Conservation (phyloP, 2,113 vertebrate species). For the Colaptes auratus region DNA sequence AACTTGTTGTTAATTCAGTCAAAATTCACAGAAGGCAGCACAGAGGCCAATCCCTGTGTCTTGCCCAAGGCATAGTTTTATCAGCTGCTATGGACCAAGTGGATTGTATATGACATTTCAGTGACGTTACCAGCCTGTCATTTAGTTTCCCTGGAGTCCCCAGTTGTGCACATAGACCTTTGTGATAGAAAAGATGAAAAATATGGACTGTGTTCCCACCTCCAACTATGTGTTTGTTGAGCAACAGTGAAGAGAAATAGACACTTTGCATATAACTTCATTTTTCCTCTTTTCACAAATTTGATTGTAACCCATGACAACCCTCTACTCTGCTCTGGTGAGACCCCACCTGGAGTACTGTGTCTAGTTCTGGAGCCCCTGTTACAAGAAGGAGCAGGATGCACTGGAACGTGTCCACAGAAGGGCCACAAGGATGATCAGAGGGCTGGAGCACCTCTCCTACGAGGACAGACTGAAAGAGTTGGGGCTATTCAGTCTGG, state of each 20-base stretch:
- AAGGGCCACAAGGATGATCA: too few species aligned
- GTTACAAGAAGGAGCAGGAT: too few species aligned
- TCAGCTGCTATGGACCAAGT: background rate
- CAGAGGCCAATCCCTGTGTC: background rate
- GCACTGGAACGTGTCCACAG: too few species aligned
- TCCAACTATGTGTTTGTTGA: background rate
- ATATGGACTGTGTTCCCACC: background rate
- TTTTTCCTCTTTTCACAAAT: background rate
- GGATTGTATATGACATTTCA: background rate
- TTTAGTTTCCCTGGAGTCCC: background rate
- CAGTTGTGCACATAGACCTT: background rate
- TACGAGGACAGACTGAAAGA: too few species aligned
- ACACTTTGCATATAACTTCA: background rate
- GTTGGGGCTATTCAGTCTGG: too few species aligned
- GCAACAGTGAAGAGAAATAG: background rate
- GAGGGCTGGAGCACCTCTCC: too few species aligned
- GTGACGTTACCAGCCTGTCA: background rate
- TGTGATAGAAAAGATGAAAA: background rate
- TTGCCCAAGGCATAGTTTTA: background rate
- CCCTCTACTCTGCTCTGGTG: too few species aligned
- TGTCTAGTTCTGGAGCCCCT: too few species aligned
- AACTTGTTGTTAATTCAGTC: background rate
- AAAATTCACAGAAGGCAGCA: background rate
- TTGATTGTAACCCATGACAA: background rate
- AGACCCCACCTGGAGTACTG: too few species aligned